Evolutionary conservation across 2,113 vertebrate species (phyloP), one percentile per base, ranked within the genome.

Genomic region (Mola mola): DNA sequence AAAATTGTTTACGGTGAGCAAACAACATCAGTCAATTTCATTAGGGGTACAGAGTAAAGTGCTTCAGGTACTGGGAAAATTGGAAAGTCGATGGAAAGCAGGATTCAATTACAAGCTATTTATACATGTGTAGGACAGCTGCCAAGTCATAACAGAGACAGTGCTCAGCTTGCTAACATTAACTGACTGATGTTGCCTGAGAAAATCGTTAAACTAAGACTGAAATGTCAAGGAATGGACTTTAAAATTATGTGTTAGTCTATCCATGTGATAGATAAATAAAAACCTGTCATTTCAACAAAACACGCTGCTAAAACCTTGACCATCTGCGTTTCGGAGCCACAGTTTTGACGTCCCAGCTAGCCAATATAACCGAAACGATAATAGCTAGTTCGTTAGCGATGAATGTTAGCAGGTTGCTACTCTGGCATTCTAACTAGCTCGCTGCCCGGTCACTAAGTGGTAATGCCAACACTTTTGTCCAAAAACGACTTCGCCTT

Each of bases 91-190:
- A 64, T 53, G 75, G 71, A 79, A 71, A 55, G 73, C 79, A 65
- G 83, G 88, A 34, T 87, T 90, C 66, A 60, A 73, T 92, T 93
- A 87, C 91, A 82, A 57, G 78, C 89, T 93, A 92, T 92, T 91
- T 89, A 83, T 93, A 91, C 55, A 81, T 57, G 63, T 46, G 55
- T 20, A 63, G 67, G 26, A 15, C 83, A 73, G 80, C 66, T 77
- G 82, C 81, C 52, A 85, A 79, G 50, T 75, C 81, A 83, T 50
- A 60, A 77, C 74, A 81, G 13, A 77, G 38, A 38, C 36, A 12
- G 31, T 26, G 44, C 29, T 62, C 52, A 44, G 19, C 15, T 22
- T 6, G 48, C 69, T 25, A 82, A 55, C 72, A 74, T 42, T 50
- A 62, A 22, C 70, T 8, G 16, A 24, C 55, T 65, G 55, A 55